These are phyloP conservation scores for Cryptocephalus moraei DNA, from an alignment of 2,888 invertebrate species.

Conservation along the genomic window DNA sequence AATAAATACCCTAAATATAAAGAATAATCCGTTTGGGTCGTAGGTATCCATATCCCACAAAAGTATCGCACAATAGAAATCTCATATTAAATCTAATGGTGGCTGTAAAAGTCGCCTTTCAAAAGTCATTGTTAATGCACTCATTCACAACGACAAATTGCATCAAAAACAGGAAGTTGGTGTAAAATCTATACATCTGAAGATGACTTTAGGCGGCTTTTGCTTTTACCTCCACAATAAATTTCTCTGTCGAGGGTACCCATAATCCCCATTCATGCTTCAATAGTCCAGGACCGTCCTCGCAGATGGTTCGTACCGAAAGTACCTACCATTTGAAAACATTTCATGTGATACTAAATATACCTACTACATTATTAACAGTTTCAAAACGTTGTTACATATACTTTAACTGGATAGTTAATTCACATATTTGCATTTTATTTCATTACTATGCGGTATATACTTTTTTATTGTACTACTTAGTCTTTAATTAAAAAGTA, in stretches of 20 bases:
- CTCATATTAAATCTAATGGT: conserved; percentile 38
- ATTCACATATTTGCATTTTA: too few species aligned
- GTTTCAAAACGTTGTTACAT: too few species aligned
- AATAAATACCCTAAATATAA: too few species aligned
- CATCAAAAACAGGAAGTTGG: conserved; percentile 41
- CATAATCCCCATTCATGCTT: conserved; percentile 29
- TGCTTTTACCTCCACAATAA: conserved; percentile 32
- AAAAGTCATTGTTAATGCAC: conserved; percentile 35
- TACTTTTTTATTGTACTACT: too few species aligned
- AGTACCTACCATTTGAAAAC: too few species aligned
- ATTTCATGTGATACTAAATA: too few species aligned
- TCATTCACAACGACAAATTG: conserved; percentile 39
- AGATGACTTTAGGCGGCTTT: conserved; percentile 30
- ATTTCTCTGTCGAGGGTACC: conserved; percentile 31
- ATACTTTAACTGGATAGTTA: too few species aligned
- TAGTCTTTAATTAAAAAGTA: too few species aligned
- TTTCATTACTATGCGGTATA: too few species aligned
- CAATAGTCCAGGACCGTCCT: too few species aligned
- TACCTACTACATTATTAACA: too few species aligned
- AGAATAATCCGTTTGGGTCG: conserved; percentile 7
- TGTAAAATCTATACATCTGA: conserved; percentile 35
- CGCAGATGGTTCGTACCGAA: too few species aligned
- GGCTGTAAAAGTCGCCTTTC: conserved; percentile 36
- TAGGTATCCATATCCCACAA: conserved; percentile 23
- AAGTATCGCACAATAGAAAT: conserved; percentile 23